A percentile compares a stretch with the other conserved stretches of the same genome.
phyloP scores from a whole-genome alignment of 2,113 vertebrate species.

The Nannobrachium achirus region DNA sequence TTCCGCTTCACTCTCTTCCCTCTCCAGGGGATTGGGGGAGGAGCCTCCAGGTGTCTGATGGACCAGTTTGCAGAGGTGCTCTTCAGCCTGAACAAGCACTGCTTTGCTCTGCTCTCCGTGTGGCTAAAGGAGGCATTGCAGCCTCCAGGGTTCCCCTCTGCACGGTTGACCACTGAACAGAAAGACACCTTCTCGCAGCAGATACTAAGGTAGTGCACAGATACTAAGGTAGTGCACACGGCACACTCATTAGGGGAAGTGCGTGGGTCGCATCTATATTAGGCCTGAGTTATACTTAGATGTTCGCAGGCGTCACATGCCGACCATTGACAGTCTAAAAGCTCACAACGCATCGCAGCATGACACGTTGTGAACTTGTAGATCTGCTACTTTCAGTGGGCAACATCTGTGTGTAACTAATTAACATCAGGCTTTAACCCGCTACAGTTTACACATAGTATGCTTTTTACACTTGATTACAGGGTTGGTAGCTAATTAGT shows the following conservation, averaged over 20 bases:
- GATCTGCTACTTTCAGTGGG: too few species aligned
- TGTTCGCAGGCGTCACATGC: too few species aligned
- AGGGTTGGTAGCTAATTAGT: neutral
- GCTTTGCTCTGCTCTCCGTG: slow-evolving; percentile 89
- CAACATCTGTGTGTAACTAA: too few species aligned
- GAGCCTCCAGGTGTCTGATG: slow-evolving; percentile 95
- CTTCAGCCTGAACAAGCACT: slow-evolving; percentile 96
- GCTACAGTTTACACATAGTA: too few species aligned
- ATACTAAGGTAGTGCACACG: slow-evolving; percentile 89
- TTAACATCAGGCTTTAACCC: too few species aligned
- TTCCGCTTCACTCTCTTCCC: neutral
- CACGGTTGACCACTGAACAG: slow-evolving; percentile 89
- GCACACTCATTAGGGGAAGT: neutral
- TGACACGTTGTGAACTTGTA: too few species aligned
- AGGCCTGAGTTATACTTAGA: too few species aligned
- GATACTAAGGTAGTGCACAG: slow-evolving; percentile 90
- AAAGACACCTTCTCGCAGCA: slow-evolving; percentile 97
- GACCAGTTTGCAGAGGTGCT: slow-evolving; percentile 97
- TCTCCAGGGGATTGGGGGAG: slow-evolving; percentile 90
- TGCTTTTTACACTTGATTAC: neutral
- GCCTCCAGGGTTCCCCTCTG: slow-evolving; percentile 90
- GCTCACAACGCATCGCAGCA: too few species aligned
- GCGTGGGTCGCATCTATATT: too few species aligned
- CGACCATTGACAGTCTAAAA: too few species aligned
- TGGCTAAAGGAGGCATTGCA: slow-evolving; percentile 97